Evolutionary conservation across 2,888 invertebrate genomes (phyloP).

Genomic region (Mythimna pallens): DNA sequence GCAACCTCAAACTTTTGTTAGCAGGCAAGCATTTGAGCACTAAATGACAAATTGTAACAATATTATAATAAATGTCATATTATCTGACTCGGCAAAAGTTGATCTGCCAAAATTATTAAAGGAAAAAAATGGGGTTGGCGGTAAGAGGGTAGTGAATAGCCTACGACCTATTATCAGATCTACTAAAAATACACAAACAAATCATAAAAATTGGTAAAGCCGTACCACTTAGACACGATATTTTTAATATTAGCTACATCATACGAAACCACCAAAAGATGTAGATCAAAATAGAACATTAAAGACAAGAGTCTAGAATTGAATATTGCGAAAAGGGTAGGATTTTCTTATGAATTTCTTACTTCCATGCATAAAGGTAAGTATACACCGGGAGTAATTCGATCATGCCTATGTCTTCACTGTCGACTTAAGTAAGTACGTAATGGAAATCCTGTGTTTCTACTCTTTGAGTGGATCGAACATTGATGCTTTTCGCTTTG

Average conservation of each 20-base stretch:
- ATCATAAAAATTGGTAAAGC: too few relatives aligned
- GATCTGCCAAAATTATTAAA: too few relatives aligned
- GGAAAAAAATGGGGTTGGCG: too few relatives aligned
- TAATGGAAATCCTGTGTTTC: slow-evolving; percentile 88
- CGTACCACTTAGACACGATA: too few relatives aligned
- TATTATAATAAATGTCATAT: not conserved
- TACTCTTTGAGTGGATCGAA: slow-evolving; percentile 73
- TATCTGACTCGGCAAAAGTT: too few relatives aligned
- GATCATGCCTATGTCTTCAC: slow-evolving; percentile 81
- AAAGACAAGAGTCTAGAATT: slow-evolving; percentile 29
- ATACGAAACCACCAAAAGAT: not conserved
- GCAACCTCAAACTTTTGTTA: not conserved
- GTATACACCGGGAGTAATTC: slow-evolving; percentile 77
- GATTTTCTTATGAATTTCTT: slow-evolving; percentile 38
- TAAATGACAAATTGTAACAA: not conserved
- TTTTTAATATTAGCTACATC: not conserved
- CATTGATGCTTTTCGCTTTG: slow-evolving; percentile 65
- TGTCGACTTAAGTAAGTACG: slow-evolving; percentile 83
- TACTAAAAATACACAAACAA: too few relatives aligned
- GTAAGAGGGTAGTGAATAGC: too few relatives aligned
- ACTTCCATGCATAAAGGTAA: slow-evolving; percentile 59
- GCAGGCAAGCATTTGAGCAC: not conserved
- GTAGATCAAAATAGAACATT: slow-evolving; percentile 4
- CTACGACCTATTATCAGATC: too few relatives aligned
- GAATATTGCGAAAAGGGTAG: slow-evolving; percentile 38